Base-by-base conservation (phyloP, 2,888 invertebrate genomes). In the Zhuqinia jingwanae region DNA sequence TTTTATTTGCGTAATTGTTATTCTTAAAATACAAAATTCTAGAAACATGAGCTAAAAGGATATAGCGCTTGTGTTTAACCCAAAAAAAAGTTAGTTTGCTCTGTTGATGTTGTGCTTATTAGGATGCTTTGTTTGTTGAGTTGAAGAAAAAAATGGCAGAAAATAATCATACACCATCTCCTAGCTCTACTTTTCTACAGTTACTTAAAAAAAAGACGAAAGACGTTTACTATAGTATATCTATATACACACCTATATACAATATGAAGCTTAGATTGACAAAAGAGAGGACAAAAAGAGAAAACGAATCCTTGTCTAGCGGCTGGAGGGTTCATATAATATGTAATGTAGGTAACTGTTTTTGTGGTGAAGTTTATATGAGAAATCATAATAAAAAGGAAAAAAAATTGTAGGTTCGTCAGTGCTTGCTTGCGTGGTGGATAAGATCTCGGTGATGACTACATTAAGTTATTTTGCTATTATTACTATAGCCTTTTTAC, bases 111-210 rank as follows among this genome's bases (percentile, higher is more conserved):
- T 42, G 42, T 58, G 77, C 58, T 58, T 56, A 58, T 77, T 58
- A 36, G 76, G 25, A 6, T 27, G 47, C 42, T 58, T 76, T 76
- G 42, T 56, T 30, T 77, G 77, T 30, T 30, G 60, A 60, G 20
- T 17, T n/a, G n/a, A n/a, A 20, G 53, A 30, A 65, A 50, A 81
- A 63, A 50, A 82, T 60, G 73, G 73, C 27, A 17, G 20, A 58
- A 73, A 82, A 82, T 82, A 73, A 82, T 82, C 82, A 75, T 82
- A 60, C 13, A 60, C 27, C 75, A 75, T 82, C 82, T 75, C n/a
- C n/a, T n/a, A n/a, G 82, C 58, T 56, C 17, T 15, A 15, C 5
- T 53, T 53, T 81, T 53, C 53, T 56, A 58, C n/a, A 50, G 22
- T 79, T 79, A 15, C 63, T 53, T 77, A 45, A n/a, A n/a, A n/a